Conservation (phyloP, 1,140 invertebrate species). For the Coelopa frigida region DNA sequence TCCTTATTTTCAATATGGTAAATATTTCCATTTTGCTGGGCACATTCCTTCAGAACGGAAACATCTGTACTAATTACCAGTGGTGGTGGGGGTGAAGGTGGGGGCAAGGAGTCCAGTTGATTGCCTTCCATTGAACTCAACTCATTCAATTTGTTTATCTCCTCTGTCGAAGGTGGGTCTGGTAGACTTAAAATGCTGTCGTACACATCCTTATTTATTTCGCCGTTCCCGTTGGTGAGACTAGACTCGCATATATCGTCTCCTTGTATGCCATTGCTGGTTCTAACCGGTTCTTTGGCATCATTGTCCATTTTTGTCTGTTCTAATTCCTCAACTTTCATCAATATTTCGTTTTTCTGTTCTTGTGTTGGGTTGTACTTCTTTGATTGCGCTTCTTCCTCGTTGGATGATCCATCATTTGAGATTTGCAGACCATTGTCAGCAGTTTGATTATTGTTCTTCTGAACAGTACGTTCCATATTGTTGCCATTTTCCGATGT, state of each 20-base stretch:
- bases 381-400: background rate
- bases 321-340: background rate
- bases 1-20: constrained; percentile 3
- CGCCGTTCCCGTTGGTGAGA: background rate
- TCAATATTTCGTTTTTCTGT: background rate
- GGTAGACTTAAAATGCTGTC: constrained; percentile 42
- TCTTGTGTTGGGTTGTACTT: background rate
- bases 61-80: background rate
- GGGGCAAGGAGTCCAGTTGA: constrained; percentile 41
- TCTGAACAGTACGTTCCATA: constrained; percentile 3
- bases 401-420: background rate
- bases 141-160: constrained; percentile 39
- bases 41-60: background rate
- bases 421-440: background rate
- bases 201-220: constrained; percentile 21
- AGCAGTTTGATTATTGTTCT: background rate
- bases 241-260: background rate
- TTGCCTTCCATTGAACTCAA: constrained; percentile 31
- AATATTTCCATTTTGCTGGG: background rate
- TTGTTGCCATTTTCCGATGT: constrained; percentile 13
- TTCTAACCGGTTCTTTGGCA: background rate
- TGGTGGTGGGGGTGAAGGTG: constrained; percentile 34
- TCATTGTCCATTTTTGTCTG: too few species aligned
- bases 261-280: background rate
- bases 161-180: constrained; percentile 38